Conservation (phyloP, 1,140 invertebrate genomes). For the Conopomorpha cramerella region DNA sequence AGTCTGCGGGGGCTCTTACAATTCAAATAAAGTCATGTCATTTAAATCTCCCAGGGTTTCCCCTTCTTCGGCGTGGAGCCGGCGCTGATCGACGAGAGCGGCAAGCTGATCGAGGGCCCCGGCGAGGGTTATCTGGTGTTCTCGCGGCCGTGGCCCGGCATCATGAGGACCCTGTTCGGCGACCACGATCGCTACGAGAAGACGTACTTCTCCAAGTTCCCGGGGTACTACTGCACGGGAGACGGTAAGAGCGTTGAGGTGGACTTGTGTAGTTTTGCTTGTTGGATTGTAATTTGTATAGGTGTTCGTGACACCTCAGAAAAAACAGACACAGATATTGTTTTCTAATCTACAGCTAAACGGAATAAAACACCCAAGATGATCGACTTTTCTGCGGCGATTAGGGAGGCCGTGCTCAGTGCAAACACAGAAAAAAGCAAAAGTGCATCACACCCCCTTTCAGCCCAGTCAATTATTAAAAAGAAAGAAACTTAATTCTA, state of each 20-base stretch:
- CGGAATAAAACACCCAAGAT: no score
- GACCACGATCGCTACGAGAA: slow-evolving; percentile 92
- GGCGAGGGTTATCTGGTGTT: slow-evolving; percentile 96
- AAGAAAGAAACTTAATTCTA: no score
- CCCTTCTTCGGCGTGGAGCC: slow-evolving; percentile 97
- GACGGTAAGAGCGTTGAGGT: no score
- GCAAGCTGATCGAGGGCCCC: slow-evolving; percentile 82
- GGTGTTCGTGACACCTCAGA: no score
- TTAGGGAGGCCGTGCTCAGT: no score
- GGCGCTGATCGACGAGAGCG: slow-evolving; percentile 85
- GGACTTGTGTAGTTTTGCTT: slow-evolving; percentile 17
- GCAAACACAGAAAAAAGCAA: no score
- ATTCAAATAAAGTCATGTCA: no score
- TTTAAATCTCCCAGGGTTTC: slow-evolving; percentile 85
- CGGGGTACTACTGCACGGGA: slow-evolving; percentile 95
- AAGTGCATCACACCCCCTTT: no score
- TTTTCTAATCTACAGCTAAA: not conserved
- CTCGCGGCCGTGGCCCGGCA: slow-evolving; percentile 92
- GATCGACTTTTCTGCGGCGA: no score
- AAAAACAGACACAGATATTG: not conserved
- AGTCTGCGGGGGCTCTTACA: no score
- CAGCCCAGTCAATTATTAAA: no score
- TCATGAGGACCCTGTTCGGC: slow-evolving; percentile 92
- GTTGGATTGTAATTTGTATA: not conserved
- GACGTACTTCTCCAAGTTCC: slow-evolving; percentile 95